These are phyloP conservation scores for Platorchestia sp. DNA, from an alignment of 1,140 invertebrate species.

Conservation along the genomic window DNA sequence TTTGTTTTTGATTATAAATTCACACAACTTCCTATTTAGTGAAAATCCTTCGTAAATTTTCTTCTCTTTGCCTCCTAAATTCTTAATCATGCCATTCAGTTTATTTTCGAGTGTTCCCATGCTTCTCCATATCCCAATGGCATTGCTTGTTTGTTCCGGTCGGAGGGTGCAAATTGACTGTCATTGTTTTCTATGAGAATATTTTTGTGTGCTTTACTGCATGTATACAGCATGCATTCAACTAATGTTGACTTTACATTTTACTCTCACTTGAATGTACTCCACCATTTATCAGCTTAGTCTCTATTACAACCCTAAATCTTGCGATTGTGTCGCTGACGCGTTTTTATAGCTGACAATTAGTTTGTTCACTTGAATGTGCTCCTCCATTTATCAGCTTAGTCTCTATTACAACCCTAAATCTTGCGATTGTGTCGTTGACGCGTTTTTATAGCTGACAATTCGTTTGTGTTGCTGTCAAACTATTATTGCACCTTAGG, in stretches of 20 bases:
- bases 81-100: not conserved
- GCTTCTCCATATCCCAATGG: not conserved
- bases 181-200: not conserved
- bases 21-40: not conserved
- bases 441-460: not conserved
- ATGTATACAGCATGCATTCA: not conserved
- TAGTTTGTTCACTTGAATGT: not conserved
- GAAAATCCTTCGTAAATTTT: not conserved
- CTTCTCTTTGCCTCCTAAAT: not conserved
- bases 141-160: not conserved
- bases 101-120: not conserved
- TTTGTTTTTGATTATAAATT: not conserved
- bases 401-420: no score
- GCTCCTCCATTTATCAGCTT: no score
- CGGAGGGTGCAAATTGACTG: not conserved
- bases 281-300: not conserved
- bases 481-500: not conserved
- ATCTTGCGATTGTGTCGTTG: not conserved
- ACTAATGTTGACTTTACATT: not conserved
- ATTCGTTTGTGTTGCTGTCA: not conserved
- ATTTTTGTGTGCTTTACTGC: not conserved
- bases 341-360: no score
- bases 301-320: not conserved
- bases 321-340: not conserved
- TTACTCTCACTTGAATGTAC: not conserved